Evolutionary conservation across 2,888 invertebrate species (phyloP), one percentile per base, ranked within the genome.

Genomic region (Coelogynopora nodosa): DNA sequence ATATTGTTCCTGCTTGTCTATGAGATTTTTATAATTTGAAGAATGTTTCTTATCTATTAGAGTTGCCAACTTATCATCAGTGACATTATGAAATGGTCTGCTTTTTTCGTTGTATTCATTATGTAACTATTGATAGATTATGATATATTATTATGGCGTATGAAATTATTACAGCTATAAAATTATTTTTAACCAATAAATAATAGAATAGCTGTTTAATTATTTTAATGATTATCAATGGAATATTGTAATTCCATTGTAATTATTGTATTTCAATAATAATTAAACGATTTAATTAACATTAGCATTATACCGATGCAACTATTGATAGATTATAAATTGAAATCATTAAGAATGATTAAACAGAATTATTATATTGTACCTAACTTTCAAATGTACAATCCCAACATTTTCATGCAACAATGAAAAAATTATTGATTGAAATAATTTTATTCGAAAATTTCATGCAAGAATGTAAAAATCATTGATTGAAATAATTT

Each of bases 231-330:
- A 23, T 26, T 74, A 74, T 74, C 23, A 74, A 74, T 74, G 18
- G 74, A 74, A 26, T 74, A 74, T 74, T 74, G 74, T 74, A 74
- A 74, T 74, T 74, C 5, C 18, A 74, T 74, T 23, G 2, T 26
- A 23, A 13, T 74, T n/a, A 26, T 10, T 74, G 5, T 74, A 74
- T 74, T 74, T 74, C 74, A 74, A 74, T 74, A 74, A 74, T 26
- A 74, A 74, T 74, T 74, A 2, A 74, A 74, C 23, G 18, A 74
- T 74, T 74, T 74, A 74, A 74, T n/a, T 49, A 49, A n/a, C n/a
- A n/a, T n/a, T n/a, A 49, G 18, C 49, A 49, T 49, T 49, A 10
- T 49, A 74, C 5, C 23, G 23, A 74, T 74, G 74, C 74, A 13
- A 74, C 27, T 13, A 74, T 74, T 26, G 74, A 74, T 74, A 74